Evolutionary conservation across 2,113 vertebrate genomes (phyloP).

Genomic region (Syrrhaptes paradoxus): DNA sequence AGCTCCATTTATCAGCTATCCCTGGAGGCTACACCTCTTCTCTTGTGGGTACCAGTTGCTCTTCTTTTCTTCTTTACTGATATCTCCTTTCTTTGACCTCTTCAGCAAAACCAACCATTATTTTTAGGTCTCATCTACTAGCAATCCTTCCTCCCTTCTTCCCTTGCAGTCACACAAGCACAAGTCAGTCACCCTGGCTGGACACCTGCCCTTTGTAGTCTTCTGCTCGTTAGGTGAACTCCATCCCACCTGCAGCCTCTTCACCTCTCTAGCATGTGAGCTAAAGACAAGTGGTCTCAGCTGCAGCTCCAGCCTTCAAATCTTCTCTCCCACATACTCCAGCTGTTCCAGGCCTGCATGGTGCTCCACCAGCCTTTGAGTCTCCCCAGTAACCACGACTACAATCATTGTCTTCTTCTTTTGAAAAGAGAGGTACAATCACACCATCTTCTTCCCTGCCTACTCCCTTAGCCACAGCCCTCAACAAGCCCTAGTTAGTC

Average conservation of each 20-base stretch:
- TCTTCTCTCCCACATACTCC: not conserved
- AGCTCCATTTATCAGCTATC: not conserved
- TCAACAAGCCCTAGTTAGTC: not conserved
- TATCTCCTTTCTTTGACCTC: not conserved
- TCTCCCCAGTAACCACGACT: not conserved
- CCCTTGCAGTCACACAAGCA: not conserved
- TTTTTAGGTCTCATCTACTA: not conserved
- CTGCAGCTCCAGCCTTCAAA: not conserved
- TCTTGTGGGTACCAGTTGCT: not conserved
- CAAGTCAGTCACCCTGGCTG: fast-evolving
- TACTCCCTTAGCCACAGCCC: not conserved
- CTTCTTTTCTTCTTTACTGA: not conserved
- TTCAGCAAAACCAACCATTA: not conserved
- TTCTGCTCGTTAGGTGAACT: not conserved
- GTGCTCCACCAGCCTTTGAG: not conserved
- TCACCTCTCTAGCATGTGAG: not conserved
- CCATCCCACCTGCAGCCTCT: not conserved
- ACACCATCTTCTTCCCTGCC: not conserved
- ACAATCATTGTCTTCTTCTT: not conserved
- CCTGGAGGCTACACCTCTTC: not conserved
- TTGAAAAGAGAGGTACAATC: not conserved
- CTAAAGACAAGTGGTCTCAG: not conserved
- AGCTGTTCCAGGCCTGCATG: not conserved
- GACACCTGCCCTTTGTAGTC: not conserved
- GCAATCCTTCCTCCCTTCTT: not conserved